Evolutionary conservation across 2,113 vertebrate species (phyloP), one percentile per base, ranked within the genome.

Genomic region (Sciurus niger): DNA sequence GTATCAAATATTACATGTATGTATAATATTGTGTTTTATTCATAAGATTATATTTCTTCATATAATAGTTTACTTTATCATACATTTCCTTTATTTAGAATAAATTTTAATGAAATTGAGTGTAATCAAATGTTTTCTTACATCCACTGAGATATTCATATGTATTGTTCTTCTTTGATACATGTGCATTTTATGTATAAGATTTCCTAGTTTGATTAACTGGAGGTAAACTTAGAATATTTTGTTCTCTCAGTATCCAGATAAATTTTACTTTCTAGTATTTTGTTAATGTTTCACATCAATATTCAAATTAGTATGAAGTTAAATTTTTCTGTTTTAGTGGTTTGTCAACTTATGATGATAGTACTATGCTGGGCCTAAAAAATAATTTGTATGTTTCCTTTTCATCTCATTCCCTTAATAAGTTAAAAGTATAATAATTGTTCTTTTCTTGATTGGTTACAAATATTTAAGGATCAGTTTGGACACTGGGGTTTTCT

Each of bases 191-290:
- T 92, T 89, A n/a, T 43, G 12, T 48, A 65, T 28, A 55, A 67
- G 4, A 82, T 51, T 85, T 95, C 40, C 51, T 43, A 37, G 73
- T 87, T 90, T 90, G 76, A 16, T 77, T 3, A 25, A 28, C 11
- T 53, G 2, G 25, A 24, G 6, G 6, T 55, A 5, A 86, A 34
- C 4, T 77, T 90, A 30, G 6, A 83, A 65, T 78, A 87, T 32
- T 89, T 22, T 65, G 34, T 77, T 40, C 4, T 84, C 72, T 78
- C 67, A 77, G 77, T 72, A 5, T 11, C 11, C 8, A 65, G 43
- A 13, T 87, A 43, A 78, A 73, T 96, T 96, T 96, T 55, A 46
- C 40, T 87, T 65, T 40, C 51, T 68, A 48, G 37, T 48, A 55
- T 48, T 78, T 60, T 53, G 43, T 70, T 48, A 72, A 83, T 7